Base-by-base conservation (phyloP, 2,888 invertebrate species). In the Philonicus albiceps region DNA sequence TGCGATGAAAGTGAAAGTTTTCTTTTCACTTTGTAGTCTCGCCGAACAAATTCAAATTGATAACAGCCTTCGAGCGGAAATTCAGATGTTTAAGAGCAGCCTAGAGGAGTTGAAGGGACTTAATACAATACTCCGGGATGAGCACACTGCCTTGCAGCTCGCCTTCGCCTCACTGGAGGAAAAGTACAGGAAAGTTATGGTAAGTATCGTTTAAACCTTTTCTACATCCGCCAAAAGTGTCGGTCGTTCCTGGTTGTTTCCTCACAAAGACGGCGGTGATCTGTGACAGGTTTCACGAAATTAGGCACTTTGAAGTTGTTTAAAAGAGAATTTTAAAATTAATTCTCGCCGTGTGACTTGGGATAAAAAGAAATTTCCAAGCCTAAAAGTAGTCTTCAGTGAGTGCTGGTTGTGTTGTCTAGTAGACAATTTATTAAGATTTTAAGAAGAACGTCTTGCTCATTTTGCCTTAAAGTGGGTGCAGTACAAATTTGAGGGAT, bases 81-180 rank as follows among this genome's bases (percentile, higher is more conserved):
- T 96, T 85, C 94, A 95, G 90, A 94, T 95, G 93, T 94, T 96
- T 89, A 94, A 95, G 90, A 94, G 93, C 87, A 96, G 94, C 90
- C 95, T 96, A 92, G 94, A 94, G 87, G 96, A 97, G 91, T 91
- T 97, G 83, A 96, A 97, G 92, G 95, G 95, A 88, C 93, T 97
- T 13, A 98, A 98, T 93, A 97, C 98, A 93, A 95, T 97, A 89
- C 92, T 99, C 86, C 94, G 96, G 90, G 99, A 99, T 93, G 99
- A 99, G 93, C 97, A 98, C 91, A 97, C 98, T 92, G 98, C 98
- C 0, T 92, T 98, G 87, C 98, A 98, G 91, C 94, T 99, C 89
- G 97, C 98, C 2, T 98, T 97, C 93, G 95, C 96, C 86, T 94
- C 97, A 8, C 93, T 98, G 75, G 98, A 99, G 93, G 97, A 97